Evolutionary conservation across 2,888 invertebrate species (phyloP).

Genomic region (Dasypogon diadema): DNA sequence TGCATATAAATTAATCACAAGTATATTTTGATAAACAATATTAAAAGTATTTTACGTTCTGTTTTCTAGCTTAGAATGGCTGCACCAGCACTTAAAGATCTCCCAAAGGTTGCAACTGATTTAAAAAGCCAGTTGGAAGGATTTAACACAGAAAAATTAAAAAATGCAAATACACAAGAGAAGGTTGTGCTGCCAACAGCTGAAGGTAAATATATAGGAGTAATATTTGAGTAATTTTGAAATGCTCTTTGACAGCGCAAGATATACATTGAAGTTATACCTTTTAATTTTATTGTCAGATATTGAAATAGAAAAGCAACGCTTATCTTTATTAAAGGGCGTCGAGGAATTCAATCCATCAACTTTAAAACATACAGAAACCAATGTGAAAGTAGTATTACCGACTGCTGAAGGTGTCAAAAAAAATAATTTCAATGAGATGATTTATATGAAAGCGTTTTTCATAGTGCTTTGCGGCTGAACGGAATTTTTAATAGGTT

Average conservation of each 20-base stretch:
- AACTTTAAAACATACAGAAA: constrained; percentile 81
- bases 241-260: too few relatives aligned
- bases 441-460: neutral
- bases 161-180: constrained; percentile 90
- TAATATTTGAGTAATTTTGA: too few relatives aligned
- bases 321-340: constrained; percentile 75
- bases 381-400: constrained; percentile 84
- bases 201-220: constrained; percentile 86
- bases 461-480: neutral
- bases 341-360: constrained; percentile 83
- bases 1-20: too few relatives aligned
- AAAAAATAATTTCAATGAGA: neutral
- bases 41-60: neutral
- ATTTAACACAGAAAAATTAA: constrained; percentile 89
- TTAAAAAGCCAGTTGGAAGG: constrained; percentile 92
- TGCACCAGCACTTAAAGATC: constrained; percentile 85
- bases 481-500: neutral
- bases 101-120: constrained; percentile 90
- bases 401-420: constrained; percentile 84
- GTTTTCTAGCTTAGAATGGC: constrained; percentile 61
- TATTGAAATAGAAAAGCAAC: constrained; percentile 75
- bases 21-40: neutral
- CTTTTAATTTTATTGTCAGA: constrained; percentile 70
- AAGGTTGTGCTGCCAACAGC: constrained; percentile 94
- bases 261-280: too few relatives aligned